Evolutionary conservation across 2,797 vertebrate species (phyloP), one percentile per base, ranked within the genome.

Genomic region (Coendou prehensilis): DNA sequence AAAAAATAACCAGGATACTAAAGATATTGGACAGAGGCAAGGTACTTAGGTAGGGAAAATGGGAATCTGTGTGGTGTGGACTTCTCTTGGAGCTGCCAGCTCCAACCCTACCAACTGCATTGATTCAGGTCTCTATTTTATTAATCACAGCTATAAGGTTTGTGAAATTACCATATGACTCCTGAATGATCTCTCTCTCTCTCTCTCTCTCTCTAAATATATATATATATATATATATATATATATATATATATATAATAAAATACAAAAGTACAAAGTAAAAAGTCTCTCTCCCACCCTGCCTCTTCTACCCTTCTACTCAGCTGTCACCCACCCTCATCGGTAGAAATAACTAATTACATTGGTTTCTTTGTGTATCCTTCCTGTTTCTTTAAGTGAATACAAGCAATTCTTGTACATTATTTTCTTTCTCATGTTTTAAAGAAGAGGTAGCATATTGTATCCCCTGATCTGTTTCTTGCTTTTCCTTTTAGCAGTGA

Each of bases 321-420:
- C 37, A 78, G 18, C 52, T 88, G 82, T 80, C 10, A 61, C 22
- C 14, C 5, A 26, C 17, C 33, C 1, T 81, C 47, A n/a, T 20
- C 67, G 10, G 64, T 59, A 54, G 54, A 87, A 41, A 69, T 28
- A 89, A 61, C 13, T 59, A 50, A 82, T 85, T 83, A 45, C 37
- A 45, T 45, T 37, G 37, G 5, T 78, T 93, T 95, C 37, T 76
- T 59, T 79, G 11, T 75, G 50, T 85, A 13, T 90, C 33, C 54
- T 79, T 87, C 73, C 45, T 52, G 30, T 76, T 91, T 78, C 80
- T 86, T 91, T 61, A 94, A 71, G 30, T 57, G 92, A 93, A 63
- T 79, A 50, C 22, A 85, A 95, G 26, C 54, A 95, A 87, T 89
- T 83, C 33, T 95, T 96, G 7, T 3, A 54, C 75, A 52, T 94